Percentiles rank a stretch among this genome's conserved stretches.
phyloP scores from a whole-genome alignment of 2,888 invertebrate genomes.

The Phorcus lineatus region DNA sequence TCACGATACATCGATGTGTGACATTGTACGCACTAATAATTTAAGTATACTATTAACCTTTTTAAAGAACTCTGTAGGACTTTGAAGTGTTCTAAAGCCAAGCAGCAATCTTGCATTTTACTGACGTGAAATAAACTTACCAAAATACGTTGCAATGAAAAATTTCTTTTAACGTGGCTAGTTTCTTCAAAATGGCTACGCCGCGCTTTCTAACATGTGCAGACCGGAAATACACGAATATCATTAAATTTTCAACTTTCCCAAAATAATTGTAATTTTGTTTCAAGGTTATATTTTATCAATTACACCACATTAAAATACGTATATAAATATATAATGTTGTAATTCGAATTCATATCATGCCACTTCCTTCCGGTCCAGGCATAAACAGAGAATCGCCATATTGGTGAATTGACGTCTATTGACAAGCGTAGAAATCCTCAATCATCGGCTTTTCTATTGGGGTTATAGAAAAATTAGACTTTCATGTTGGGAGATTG shows the following conservation, averaged over 20 bases:
- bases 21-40: no score
- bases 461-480: not conserved
- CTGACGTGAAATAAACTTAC: no score
- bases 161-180: no score
- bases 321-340: not conserved
- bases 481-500: not conserved
- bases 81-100: no score
- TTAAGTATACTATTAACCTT: no score
- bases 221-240: not conserved
- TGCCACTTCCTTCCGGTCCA: slow-evolving; percentile 6
- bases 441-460: slow-evolving; percentile 37
- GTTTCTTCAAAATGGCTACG: slow-evolving; percentile 3
- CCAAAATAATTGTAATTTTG: not conserved
- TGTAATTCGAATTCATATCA: not conserved
- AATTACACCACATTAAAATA: no score
- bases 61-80: no score
- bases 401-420: slow-evolving; percentile 26
- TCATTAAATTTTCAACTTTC: not conserved
- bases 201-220: not conserved
- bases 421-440: slow-evolving; percentile 27
- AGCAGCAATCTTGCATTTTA: no score
- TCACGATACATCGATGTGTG: no score
- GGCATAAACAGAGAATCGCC: slow-evolving; percentile 36
- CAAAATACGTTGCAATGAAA: no score
- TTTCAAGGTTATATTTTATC: no score